Evolutionary conservation across 2,113 vertebrate genomes (phyloP).

Genomic region (Cyanistes caeruleus): DNA sequence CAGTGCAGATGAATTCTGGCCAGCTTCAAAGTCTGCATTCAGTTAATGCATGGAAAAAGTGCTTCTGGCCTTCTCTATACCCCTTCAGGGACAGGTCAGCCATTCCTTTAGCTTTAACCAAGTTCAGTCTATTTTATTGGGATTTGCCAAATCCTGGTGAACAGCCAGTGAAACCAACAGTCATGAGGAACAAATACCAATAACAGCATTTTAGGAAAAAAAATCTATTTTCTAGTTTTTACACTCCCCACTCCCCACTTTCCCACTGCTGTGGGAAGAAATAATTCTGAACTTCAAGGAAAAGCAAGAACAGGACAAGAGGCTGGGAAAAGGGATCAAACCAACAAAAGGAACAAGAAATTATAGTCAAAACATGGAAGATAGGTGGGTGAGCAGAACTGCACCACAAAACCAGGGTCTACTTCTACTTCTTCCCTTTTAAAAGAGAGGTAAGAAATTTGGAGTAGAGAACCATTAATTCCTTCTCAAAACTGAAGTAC

Average conservation of each 20-base stretch:
- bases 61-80: neutral
- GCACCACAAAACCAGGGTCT: neutral
- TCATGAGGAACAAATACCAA: neutral
- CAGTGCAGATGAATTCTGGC: neutral
- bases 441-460: neutral
- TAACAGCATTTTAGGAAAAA: neutral
- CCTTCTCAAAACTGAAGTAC: neutral
- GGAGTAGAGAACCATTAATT: neutral
- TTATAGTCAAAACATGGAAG: fast-evolving
- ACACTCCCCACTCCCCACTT: too few species aligned
- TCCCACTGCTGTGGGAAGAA: neutral
- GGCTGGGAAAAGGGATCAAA: neutral
- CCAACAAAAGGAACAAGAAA: too few species aligned
- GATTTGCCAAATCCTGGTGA: neutral
- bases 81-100: neutral
- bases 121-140: neutral
- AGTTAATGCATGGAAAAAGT: neutral
- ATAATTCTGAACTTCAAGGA: neutral
- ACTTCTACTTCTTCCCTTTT: neutral
- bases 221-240: neutral
- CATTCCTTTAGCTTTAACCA: neutral
- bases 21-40: neutral
- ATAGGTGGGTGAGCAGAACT: neutral
- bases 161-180: neutral
- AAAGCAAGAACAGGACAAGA: neutral